Evolutionary conservation across 2,888 invertebrate species (phyloP).

Genomic region (Seladonia tumulorum): DNA sequence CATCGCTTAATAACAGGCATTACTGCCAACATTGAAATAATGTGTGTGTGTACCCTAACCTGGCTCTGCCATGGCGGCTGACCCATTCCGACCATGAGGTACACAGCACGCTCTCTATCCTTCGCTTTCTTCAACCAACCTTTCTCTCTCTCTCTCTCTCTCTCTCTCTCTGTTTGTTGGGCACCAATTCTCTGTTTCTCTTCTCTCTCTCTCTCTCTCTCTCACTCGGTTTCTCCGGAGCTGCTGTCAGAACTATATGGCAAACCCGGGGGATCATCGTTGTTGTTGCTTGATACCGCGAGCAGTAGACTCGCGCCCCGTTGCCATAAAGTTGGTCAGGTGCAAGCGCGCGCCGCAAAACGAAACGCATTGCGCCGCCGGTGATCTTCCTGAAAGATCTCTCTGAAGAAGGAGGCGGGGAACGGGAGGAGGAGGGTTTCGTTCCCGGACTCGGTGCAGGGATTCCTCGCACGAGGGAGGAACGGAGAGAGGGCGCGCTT

Average conservation of each 20-base stretch:
- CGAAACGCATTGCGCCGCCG: constrained; percentile 70
- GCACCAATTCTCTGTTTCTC: constrained; percentile 25
- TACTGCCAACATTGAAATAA: constrained; percentile 85
- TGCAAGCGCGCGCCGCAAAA: constrained; percentile 65
- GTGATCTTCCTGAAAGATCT: constrained; percentile 75
- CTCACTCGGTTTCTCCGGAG: neutral
- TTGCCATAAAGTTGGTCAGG: constrained; percentile 65
- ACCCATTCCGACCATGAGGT: constrained; percentile 75
- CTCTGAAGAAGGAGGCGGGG: constrained; percentile 62
- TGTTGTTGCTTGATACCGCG: constrained; percentile 24
- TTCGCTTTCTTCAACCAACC: constrained; percentile 23
- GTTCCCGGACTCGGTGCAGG: constrained; percentile 67
- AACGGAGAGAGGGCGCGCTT: constrained; percentile 68
- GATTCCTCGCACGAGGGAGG: constrained; percentile 71
- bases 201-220: constrained; percentile 8
- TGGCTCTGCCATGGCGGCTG: constrained; percentile 72
- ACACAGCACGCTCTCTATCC: constrained; percentile 25
- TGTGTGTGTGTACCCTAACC: constrained; percentile 77
- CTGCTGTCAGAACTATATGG: constrained; percentile 39
- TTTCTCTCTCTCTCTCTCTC: too few species aligned
- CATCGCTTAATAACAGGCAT: constrained; percentile 85
- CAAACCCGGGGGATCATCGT: constrained; percentile 34
- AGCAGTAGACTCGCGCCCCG: constrained; percentile 25
- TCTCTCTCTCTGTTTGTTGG: neutral
- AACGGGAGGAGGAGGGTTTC: constrained; percentile 58